Base-by-base conservation (phyloP, 1,140 invertebrate genomes). In the Drosophila mayri region DNA sequence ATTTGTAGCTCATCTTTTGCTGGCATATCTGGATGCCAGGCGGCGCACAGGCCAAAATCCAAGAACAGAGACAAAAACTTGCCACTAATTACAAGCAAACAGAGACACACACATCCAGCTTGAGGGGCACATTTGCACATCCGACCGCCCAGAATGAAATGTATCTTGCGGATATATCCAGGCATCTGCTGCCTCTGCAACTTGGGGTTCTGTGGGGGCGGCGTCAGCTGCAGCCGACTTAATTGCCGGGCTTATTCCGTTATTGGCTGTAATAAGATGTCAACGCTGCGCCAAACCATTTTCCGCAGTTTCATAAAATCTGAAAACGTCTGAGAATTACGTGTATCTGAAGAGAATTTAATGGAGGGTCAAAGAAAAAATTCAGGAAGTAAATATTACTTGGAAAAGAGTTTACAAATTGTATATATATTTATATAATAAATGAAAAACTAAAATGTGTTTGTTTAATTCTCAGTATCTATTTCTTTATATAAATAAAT, bases 1-100 rank as follows among this genome's bases (percentile, higher is more conserved):
- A 91, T 91, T 91, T 91, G 90, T 91, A 90, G 90, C 90, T 91
- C 90, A 91, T 91, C 85, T 81, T 85, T 81, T 90, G 86, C 78
- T 58, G 65, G 74, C 85, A 79, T 88, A 88, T 88, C 85, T 90
- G 81, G 86, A 87, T 84, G 85, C 50, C 70, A 72, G 72, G 50
- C 50, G 50, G 32, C 32, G n/a, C 66, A 65, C 62, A 65, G 55
- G 63, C 71, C 49, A 59, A 62, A 74, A 60, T 28, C 43, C 38
- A 22, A 74, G 67, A 50, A 50, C 44, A 41, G 71, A 67, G 84
- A 64, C 84, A 87, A 87, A 87, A 87, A 87, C 84, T 87, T 86
- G 76, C 76, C 62, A 90, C 84, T 90, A 87, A 88, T 87, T 90
- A 74, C 76, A 81, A 65, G 41, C 52, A 52, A 46, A 67, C 38